Evolutionary conservation across 1,140 invertebrate species (phyloP).

Genomic region (Drosophila melanica): DNA sequence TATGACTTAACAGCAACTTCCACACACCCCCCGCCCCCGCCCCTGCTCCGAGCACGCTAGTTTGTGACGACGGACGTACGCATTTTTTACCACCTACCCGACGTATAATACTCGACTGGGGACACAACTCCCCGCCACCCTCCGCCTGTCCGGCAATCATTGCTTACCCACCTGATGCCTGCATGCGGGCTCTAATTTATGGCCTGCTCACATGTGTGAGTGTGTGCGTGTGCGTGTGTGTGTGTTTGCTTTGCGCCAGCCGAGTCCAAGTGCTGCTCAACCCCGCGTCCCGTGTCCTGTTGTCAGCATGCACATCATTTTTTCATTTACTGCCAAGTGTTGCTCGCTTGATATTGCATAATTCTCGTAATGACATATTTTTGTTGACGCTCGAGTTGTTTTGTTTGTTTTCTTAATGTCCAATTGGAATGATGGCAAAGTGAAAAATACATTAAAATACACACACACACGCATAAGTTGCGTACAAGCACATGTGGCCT

Average conservation of each 20-base stretch:
- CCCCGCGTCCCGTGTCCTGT: slow-evolving; percentile 27
- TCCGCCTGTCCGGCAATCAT: slow-evolving; percentile 50
- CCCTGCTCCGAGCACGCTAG: slow-evolving; percentile 6
- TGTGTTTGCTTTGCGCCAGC: slow-evolving; percentile 35
- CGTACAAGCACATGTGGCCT: not conserved
- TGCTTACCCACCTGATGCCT: slow-evolving; percentile 74
- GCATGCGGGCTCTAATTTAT: slow-evolving; percentile 79
- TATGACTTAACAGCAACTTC: slow-evolving; percentile 69
- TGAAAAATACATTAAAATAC: not conserved
- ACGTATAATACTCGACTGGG: slow-evolving; percentile 10
- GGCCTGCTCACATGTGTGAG: slow-evolving; percentile 64
- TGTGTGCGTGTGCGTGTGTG: slow-evolving; percentile 20
- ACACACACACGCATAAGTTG: not conserved
- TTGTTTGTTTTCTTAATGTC: slow-evolving; percentile 74
- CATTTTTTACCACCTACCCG: slow-evolving; percentile 41
- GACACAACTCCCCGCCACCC: not conserved
- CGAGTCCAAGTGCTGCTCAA: slow-evolving; percentile 28
- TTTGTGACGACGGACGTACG: slow-evolving; percentile 19
- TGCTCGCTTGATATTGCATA: slow-evolving; percentile 66
- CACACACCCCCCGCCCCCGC: slow-evolving; percentile 3
- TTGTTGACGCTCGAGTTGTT: slow-evolving; percentile 67
- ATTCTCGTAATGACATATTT: slow-evolving; percentile 77
- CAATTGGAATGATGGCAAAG: not conserved
- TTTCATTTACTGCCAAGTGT: slow-evolving; percentile 75
- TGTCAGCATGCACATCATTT: slow-evolving; percentile 66